Conservation (phyloP, 2,113 vertebrate species). For the Meleagris gallopavo region DNA sequence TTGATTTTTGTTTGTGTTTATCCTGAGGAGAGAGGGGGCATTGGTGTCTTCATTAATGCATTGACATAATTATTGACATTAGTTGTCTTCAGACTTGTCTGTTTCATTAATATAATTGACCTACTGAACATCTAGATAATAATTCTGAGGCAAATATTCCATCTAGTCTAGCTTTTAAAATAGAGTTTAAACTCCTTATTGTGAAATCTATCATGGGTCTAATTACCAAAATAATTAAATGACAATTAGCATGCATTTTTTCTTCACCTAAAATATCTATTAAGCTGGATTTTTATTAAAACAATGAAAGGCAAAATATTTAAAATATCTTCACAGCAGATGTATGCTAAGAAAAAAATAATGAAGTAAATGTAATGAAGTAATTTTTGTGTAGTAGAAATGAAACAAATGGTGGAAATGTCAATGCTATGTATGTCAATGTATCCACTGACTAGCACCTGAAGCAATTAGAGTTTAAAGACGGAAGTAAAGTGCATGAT, state of each 20-base stretch:
- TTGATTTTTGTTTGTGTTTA: not conserved
- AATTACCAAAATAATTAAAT: not conserved
- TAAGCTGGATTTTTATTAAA: not conserved
- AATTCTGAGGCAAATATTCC: slow-evolving; percentile 26
- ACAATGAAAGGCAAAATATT: not conserved
- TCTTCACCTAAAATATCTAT: not conserved
- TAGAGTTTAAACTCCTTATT: not conserved
- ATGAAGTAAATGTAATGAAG: not conserved
- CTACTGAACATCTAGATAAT: not conserved
- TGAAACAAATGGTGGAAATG: not conserved
- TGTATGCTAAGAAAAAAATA: not conserved
- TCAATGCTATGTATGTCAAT: not conserved
- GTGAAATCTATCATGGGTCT: not conserved
- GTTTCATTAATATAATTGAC: slow-evolving; percentile 44
- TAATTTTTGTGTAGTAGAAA: not conserved
- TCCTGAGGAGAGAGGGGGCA: not conserved
- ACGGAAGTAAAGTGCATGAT: not conserved
- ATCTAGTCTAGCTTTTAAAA: slow-evolving; percentile 18
- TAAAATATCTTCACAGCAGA: not conserved
- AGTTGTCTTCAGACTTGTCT: slow-evolving; percentile 9
- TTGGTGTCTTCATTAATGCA: not conserved
- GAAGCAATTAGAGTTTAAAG: not conserved
- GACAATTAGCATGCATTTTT: not conserved
- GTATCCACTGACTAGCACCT: not conserved
- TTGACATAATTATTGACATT: slow-evolving; percentile 7